Percentiles rank a stretch among this genome's conserved stretches.
Conservation (phyloP, 2,888 invertebrate species). For the Tinea semifulvella region DNA sequence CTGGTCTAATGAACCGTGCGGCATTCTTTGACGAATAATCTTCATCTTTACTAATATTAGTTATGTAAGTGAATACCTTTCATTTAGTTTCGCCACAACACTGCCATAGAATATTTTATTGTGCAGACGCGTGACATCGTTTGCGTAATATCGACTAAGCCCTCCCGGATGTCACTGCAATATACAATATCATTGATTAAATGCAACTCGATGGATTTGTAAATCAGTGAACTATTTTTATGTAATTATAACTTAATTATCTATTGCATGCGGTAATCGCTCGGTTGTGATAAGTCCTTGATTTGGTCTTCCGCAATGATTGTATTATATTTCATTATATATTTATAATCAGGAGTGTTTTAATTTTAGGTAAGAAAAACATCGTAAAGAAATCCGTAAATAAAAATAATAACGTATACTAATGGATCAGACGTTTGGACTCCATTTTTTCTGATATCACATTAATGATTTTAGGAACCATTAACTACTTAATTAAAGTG, state of each 20-base stretch:
- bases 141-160: not conserved
- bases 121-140: not conserved
- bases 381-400: too few species aligned
- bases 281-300: too few species aligned
- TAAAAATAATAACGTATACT: too few species aligned
- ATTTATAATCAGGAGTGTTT: too few species aligned
- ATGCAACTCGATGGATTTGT: not conserved
- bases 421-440: too few species aligned
- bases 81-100: constrained; percentile 9
- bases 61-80: constrained; percentile 11
- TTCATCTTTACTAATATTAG: not conserved
- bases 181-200: not conserved
- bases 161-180: constrained; percentile 5
- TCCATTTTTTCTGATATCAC: too few species aligned
- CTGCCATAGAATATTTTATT: constrained; percentile 3
- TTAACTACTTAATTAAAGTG: too few species aligned
- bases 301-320: too few species aligned
- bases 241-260: constrained; percentile 5
- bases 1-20: not conserved
- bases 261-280: too few species aligned
- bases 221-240: not conserved
- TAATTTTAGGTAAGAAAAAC: too few species aligned
- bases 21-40: not conserved
- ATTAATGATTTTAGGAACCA: too few species aligned
- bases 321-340: too few species aligned